Conservation (phyloP, 1,140 invertebrate species). For the Neodiprion pinetum region DNA sequence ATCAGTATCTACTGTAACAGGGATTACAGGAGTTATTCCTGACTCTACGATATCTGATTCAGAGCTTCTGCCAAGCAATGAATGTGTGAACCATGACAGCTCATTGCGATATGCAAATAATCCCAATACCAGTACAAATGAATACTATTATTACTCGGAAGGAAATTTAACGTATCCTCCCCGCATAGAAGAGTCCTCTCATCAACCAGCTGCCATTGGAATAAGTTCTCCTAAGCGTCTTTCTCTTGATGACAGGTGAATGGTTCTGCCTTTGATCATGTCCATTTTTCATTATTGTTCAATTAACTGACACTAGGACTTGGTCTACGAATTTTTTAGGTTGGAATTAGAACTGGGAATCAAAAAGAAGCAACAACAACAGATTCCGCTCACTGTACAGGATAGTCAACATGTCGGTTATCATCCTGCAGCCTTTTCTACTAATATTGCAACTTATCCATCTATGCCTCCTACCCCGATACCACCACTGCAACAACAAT, state of each 20-base stretch:
- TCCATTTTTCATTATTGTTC: too few relatives aligned
- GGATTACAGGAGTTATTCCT: conserved; percentile 32
- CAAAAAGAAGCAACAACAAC: conserved; percentile 45
- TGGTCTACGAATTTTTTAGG: not conserved
- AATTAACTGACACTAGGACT: too few relatives aligned
- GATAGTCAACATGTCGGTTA: conserved; percentile 6
- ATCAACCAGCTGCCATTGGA: not conserved
- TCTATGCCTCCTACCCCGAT: conserved; percentile 29
- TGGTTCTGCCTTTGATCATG: not conserved
- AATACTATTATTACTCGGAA: conserved; percentile 54
- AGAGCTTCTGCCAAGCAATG: conserved; percentile 35
- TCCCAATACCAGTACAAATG: conserved; percentile 37
- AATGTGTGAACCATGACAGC: conserved; percentile 25
- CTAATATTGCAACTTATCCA: conserved; percentile 30
- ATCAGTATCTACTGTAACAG: conserved; percentile 40
- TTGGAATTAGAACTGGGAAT: conserved; percentile 52
- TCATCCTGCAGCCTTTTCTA: not conserved
- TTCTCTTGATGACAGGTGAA: conserved; percentile 58
- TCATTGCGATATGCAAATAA: conserved; percentile 45
- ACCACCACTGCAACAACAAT: conserved; percentile 35
- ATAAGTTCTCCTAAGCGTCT: conserved; percentile 56
- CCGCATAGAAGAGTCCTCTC: conserved; percentile 48
- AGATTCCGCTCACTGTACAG: conserved; percentile 1
- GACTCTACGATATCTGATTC: conserved; percentile 37
- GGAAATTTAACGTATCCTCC: conserved; percentile 59